phyloP scores from a whole-genome alignment of 2,797 vertebrate genomes.

The Brachyrhaphis roseni region DNA sequence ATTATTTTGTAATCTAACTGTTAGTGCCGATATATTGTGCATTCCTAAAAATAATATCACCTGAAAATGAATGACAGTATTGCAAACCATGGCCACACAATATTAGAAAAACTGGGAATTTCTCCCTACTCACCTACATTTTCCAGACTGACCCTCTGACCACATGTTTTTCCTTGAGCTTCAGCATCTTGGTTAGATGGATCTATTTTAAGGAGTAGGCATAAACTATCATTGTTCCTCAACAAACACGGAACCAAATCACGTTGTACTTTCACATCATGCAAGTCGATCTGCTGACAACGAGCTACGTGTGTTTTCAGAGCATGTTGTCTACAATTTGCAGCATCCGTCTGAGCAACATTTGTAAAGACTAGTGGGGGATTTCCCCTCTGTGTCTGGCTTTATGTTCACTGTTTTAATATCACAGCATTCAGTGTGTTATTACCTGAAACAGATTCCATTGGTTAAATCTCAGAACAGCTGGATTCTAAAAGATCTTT shows the following conservation, averaged over 20 bases:
- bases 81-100: background rate
- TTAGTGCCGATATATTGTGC: too few relatives aligned
- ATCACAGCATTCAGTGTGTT: background rate
- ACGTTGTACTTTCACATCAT: background rate
- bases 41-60: background rate
- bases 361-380: background rate
- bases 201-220: background rate
- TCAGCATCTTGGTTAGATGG: background rate
- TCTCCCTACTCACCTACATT: background rate
- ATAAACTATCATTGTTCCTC: background rate
- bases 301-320: background rate
- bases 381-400: background rate
- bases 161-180: background rate
- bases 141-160: background rate
- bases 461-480: background rate
- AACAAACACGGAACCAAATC: background rate
- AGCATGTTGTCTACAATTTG: background rate
- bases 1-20: too few relatives aligned
- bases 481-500: background rate
- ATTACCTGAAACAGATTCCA: background rate
- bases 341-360: background rate
- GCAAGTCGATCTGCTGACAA: background rate
- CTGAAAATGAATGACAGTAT: background rate
- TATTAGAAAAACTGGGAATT: background rate
- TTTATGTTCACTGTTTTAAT: background rate